These are phyloP conservation scores for Pachyuromys duprasi DNA, from an alignment of 2,797 vertebrate species.

Conservation along the genomic window DNA sequence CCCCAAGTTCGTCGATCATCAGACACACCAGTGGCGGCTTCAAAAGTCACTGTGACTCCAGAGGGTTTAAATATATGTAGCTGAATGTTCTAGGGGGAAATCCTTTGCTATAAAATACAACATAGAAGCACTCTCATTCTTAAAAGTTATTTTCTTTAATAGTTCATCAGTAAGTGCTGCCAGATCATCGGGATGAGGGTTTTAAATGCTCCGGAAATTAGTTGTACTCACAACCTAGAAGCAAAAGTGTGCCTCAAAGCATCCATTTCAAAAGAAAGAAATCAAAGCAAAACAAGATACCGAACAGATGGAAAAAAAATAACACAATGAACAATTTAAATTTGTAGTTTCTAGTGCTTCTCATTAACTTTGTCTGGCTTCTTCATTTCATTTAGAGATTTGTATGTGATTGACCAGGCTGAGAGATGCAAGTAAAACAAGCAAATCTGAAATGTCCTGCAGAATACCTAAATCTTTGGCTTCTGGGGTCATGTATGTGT, in stretches of 20 bases:
- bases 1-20: constrained; percentile 42
- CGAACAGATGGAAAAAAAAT: constrained; percentile 20
- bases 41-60: constrained; percentile 19
- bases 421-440: background rate
- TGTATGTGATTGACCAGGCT: background rate
- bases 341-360: constrained; percentile 24
- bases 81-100: background rate
- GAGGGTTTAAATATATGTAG: background rate
- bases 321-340: constrained; percentile 18
- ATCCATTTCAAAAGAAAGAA: constrained; percentile 56
- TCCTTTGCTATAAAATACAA: background rate
- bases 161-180: background rate
- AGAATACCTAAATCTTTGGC: background rate
- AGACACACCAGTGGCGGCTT: constrained; percentile 1
- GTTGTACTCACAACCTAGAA: background rate
- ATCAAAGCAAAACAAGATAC: constrained; percentile 58
- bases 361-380: constrained; percentile 37
- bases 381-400: constrained; percentile 16
- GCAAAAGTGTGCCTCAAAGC: constrained; percentile 6
- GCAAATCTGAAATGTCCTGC: background rate
- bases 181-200: background rate
- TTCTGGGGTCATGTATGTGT: background rate
- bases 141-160: constrained; percentile 3
- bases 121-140: background rate
- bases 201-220: constrained; percentile 47